A percentile compares a stretch with the other conserved stretches of the same genome.
Conservation (phyloP, 2,888 invertebrate species). For the Eupeodes latifasciatus region DNA sequence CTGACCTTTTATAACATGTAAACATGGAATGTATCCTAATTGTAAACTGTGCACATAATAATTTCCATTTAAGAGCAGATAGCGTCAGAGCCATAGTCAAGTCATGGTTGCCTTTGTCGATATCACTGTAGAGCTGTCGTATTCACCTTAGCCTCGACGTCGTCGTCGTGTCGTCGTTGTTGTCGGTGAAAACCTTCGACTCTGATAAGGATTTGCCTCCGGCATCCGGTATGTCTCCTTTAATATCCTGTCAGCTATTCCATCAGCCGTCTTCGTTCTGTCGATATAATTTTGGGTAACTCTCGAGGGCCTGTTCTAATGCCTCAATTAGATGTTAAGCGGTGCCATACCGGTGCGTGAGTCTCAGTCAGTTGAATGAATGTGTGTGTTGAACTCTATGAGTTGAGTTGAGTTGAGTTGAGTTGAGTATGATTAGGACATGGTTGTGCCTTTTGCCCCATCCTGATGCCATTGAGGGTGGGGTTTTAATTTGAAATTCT, state of each 20-base stretch:
- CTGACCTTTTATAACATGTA: slow-evolving; percentile 73
- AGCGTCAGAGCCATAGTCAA: slow-evolving; percentile 15
- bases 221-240: slow-evolving; percentile 60
- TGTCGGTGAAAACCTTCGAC: neutral
- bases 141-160: slow-evolving; percentile 55
- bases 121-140: neutral
- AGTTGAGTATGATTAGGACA: slow-evolving; percentile 11
- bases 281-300: slow-evolving; percentile 65
- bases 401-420: too few species aligned
- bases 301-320: slow-evolving; percentile 62
- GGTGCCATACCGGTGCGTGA: slow-evolving; percentile 32
- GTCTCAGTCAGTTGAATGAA: slow-evolving; percentile 7
- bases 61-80: slow-evolving; percentile 70
- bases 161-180: too few species aligned
- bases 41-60: slow-evolving; percentile 71
- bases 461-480: neutral
- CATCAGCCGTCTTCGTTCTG: slow-evolving; percentile 52
- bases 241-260: slow-evolving; percentile 57
- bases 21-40: slow-evolving; percentile 72
- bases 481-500: slow-evolving; percentile 62
- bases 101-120: slow-evolving; percentile 3
- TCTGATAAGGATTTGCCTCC: slow-evolving; percentile 49
- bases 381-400: slow-evolving; percentile 6
- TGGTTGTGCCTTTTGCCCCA: too few species aligned
- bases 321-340: slow-evolving; percentile 68